Evolutionary conservation across 2,888 invertebrate species (phyloP).

Genomic region (Andrena hattorfiana): DNA sequence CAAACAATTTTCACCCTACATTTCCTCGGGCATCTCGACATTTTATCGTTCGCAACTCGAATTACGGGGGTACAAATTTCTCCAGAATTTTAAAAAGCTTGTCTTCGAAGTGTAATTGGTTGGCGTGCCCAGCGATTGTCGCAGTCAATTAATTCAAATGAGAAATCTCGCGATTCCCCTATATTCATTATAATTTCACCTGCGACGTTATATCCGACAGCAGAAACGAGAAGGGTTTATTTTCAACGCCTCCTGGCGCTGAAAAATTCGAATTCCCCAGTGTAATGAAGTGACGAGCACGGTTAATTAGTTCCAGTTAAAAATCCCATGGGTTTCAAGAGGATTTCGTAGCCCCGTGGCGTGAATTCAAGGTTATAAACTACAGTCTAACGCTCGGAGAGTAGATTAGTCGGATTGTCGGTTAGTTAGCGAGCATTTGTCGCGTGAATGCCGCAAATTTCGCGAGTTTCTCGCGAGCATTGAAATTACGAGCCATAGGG

Average conservation of each 20-base stretch:
- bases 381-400: not conserved
- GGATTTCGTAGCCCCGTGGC: not conserved
- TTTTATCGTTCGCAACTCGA: not conserved
- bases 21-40: not conserved
- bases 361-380: not conserved
- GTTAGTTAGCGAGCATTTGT: conserved; percentile 51
- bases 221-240: not conserved
- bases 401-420: conserved; percentile 51
- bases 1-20: not conserved
- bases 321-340: not conserved
- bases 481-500: conserved; percentile 12
- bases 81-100: not conserved
- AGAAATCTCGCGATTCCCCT: not conserved
- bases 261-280: not conserved
- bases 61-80: not conserved
- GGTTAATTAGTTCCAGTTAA: not conserved
- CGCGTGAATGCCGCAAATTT: conserved; percentile 27
- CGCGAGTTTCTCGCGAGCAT: conserved; percentile 26
- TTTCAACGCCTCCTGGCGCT: not conserved
- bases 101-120: not conserved
- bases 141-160: not conserved
- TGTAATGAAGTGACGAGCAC: not conserved
- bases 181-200: not conserved
- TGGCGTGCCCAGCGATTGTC: not conserved
- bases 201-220: not conserved